A percentile compares a stretch with the other conserved stretches of the same genome.
phyloP scores from a whole-genome alignment of 2,113 vertebrate species.

The Microtus oregoni region DNA sequence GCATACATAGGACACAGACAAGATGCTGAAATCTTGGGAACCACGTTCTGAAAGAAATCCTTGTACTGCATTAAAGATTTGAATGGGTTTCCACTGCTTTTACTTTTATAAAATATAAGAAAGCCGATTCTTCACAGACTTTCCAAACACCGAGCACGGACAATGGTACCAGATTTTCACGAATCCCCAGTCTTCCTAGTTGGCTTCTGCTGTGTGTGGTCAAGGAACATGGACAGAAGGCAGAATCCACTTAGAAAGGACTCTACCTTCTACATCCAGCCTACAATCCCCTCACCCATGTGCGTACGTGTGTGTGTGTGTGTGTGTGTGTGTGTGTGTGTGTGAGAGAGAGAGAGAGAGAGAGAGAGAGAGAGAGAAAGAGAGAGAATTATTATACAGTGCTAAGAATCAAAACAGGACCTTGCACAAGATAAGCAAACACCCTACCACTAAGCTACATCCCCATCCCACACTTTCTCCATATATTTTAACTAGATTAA shows the following conservation, averaged over 20 bases:
- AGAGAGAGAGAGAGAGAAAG: too few species aligned
- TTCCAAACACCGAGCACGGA: neutral
- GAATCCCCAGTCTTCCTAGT: neutral
- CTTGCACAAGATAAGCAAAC: neutral
- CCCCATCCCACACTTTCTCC: too few species aligned
- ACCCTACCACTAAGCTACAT: neutral
- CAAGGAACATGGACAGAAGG: neutral
- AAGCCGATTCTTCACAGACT: neutral
- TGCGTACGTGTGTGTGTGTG: neutral
- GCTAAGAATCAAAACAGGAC: neutral
- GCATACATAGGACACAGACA: neutral
- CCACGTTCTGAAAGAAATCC: neutral
- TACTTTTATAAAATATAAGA: neutral
- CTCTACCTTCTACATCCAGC: neutral
- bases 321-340: neutral
- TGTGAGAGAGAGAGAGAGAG: too few species aligned
- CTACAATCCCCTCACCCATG: rapidly evolving
- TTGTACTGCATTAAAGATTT: neutral
- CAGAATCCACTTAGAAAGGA: neutral
- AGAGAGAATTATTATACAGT: neutral
- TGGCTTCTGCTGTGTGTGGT: neutral
- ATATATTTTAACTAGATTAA: neutral
- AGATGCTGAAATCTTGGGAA: neutral
- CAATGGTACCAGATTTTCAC: neutral
- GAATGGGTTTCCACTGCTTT: neutral